Percentiles rank a stretch among this genome's conserved stretches.
Evolutionary conservation across 2,888 invertebrate genomes (phyloP).

Genomic region (Coenonympha glycerion): DNA sequence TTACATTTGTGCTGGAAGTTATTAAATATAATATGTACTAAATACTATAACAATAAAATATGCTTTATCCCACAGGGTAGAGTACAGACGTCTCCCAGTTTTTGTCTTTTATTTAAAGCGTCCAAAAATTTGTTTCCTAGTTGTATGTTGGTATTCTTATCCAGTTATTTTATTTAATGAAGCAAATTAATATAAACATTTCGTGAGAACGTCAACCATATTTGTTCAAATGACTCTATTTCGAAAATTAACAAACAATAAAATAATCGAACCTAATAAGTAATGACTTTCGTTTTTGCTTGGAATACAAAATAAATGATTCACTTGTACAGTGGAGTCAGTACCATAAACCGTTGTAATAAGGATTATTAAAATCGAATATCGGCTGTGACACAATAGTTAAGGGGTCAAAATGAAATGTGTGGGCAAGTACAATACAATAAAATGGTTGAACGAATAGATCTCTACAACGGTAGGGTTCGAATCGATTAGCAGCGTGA

Average conservation of each 20-base stretch:
- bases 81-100: too few relatives aligned
- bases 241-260: conserved; percentile 56
- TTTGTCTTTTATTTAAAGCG: too few relatives aligned
- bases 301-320: conserved; percentile 8
- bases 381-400: conserved; percentile 14
- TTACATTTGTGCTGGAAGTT: too few relatives aligned
- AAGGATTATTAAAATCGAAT: not conserved
- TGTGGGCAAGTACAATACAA: conserved; percentile 68
- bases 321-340: conserved; percentile 9
- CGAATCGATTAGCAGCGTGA: conserved; percentile 69
- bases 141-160: too few relatives aligned
- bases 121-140: too few relatives aligned
- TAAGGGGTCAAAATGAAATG: conserved; percentile 50
- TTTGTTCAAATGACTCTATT: conserved; percentile 43
- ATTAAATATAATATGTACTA: too few relatives aligned
- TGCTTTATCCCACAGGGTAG: too few relatives aligned
- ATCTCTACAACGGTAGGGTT: conserved; percentile 61
- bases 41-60: too few relatives aligned
- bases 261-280: conserved; percentile 44
- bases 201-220: conserved; percentile 20
- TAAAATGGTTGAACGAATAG: conserved; percentile 64
- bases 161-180: too few relatives aligned
- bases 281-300: conserved; percentile 22
- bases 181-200: conserved; percentile 5
- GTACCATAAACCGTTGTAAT: conserved; percentile 24